Evolutionary conservation across 2,113 vertebrate species (phyloP).

Genomic region (Glaucidium brasilianum): DNA sequence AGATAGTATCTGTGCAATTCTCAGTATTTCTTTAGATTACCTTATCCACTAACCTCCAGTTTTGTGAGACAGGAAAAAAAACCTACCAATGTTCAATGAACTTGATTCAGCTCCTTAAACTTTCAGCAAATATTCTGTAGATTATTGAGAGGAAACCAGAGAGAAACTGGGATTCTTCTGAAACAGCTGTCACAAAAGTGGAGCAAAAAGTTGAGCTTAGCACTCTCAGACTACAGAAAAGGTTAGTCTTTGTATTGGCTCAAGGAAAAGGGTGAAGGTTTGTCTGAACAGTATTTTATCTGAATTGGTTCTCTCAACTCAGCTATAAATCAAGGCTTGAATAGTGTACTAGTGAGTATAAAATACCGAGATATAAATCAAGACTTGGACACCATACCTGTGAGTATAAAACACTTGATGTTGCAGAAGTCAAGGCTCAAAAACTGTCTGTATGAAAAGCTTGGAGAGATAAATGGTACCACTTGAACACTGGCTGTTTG

Average conservation of each 20-base stretch:
- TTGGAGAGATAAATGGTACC: slow-evolving; percentile 43
- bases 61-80: background rate
- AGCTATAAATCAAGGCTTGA: slow-evolving; percentile 40
- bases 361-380: slow-evolving; percentile 56
- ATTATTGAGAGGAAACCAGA: background rate
- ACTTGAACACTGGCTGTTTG: background rate
- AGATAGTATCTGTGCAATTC: background rate
- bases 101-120: background rate
- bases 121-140: background rate
- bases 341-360: background rate
- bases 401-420: slow-evolving; percentile 57
- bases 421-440: slow-evolving; percentile 18
- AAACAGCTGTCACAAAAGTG: background rate
- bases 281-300: slow-evolving; percentile 28
- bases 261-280: background rate
- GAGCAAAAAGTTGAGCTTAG: background rate
- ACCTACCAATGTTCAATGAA: background rate
- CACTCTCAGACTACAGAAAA: background rate
- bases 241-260: background rate
- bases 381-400: slow-evolving; percentile 30
- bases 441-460: slow-evolving; percentile 14
- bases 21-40: too few relatives aligned
- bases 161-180: background rate
- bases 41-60: background rate
- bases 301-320: slow-evolving; percentile 32